These are phyloP conservation scores for Danaus melanippus DNA, from an alignment of 1,140 invertebrate genomes.

Conservation along the genomic window DNA sequence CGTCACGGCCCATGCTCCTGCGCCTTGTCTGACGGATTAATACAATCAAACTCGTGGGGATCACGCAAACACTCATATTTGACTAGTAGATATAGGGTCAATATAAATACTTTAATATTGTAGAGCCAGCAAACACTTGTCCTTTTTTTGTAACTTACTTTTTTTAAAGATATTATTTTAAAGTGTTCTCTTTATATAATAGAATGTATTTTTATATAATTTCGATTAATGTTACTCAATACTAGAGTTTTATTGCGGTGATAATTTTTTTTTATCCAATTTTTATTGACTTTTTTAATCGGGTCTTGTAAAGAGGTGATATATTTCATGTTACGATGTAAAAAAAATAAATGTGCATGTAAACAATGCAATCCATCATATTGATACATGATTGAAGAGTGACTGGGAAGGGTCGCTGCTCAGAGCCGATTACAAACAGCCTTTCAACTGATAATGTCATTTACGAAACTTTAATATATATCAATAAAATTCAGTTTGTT, in stretches of 20 bases:
- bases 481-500: too few relatives aligned
- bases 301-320: too few relatives aligned
- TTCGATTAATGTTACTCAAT: too few relatives aligned
- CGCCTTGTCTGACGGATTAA: slow-evolving; percentile 58
- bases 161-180: too few relatives aligned
- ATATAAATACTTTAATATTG: slow-evolving; percentile 17
- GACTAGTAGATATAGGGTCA: slow-evolving; percentile 26
- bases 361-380: slow-evolving; percentile 7
- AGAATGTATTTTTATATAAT: too few relatives aligned
- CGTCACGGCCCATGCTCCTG: slow-evolving; percentile 51
- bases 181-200: too few relatives aligned
- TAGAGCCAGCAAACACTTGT: too few relatives aligned
- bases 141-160: too few relatives aligned
- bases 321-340: slow-evolving; percentile 2
- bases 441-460: too few relatives aligned
- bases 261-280: slow-evolving; percentile 5
- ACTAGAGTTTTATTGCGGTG: too few relatives aligned
- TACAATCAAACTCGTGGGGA: slow-evolving; percentile 47
- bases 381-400: slow-evolving; percentile 4
- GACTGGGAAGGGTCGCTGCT: neutral
- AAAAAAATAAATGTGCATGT: neutral
- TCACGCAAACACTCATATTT: slow-evolving; percentile 50
- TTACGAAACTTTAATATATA: too few relatives aligned
- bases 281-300: slow-evolving; percentile 5
- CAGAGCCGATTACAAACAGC: too few relatives aligned